Percentiles rank a stretch among this genome's conserved stretches.
Conservation (phyloP, 1,140 invertebrate species). For the Drosophila quadrilineata region DNA sequence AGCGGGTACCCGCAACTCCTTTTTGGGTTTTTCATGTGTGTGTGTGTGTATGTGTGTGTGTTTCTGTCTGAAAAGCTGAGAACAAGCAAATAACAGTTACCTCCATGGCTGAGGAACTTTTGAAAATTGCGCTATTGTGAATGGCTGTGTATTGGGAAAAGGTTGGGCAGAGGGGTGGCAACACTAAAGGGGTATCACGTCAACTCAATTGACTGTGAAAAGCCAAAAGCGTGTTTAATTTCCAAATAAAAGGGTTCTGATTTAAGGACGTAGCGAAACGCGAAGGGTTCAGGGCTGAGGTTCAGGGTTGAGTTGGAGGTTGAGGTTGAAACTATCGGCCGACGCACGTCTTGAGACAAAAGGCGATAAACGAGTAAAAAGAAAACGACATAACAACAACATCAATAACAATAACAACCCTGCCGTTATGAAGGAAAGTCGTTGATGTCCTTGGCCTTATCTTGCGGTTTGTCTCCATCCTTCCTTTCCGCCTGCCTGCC, state of each 20-base stretch:
- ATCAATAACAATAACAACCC: too few species aligned
- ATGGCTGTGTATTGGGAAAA: neutral
- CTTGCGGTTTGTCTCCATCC: constrained; percentile 47
- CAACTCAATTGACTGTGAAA: constrained; percentile 77
- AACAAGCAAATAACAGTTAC: constrained; percentile 54
- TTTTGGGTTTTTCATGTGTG: too few species aligned
- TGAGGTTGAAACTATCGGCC: too few species aligned
- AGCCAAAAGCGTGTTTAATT: constrained; percentile 74
- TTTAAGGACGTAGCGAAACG: constrained; percentile 27
- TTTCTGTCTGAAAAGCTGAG: constrained; percentile 62
- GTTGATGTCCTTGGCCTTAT: constrained; percentile 29
- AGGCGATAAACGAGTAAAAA: neutral
- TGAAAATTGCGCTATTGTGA: neutral
- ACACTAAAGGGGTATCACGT: neutral
- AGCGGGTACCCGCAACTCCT: neutral
- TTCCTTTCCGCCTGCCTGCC: too few species aligned
- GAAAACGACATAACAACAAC: too few species aligned
- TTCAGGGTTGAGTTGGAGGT: too few species aligned
- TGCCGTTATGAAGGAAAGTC: constrained; percentile 31
- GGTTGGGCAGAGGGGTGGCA: neutral
- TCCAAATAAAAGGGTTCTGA: constrained; percentile 72
- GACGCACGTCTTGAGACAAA: constrained; percentile 27
- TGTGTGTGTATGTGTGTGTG: neutral
- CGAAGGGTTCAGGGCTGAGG: constrained; percentile 38
- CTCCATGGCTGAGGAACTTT: neutral